Evolutionary conservation across 2,797 vertebrate genomes (phyloP).

Genomic region (Lerista edwardsae): DNA sequence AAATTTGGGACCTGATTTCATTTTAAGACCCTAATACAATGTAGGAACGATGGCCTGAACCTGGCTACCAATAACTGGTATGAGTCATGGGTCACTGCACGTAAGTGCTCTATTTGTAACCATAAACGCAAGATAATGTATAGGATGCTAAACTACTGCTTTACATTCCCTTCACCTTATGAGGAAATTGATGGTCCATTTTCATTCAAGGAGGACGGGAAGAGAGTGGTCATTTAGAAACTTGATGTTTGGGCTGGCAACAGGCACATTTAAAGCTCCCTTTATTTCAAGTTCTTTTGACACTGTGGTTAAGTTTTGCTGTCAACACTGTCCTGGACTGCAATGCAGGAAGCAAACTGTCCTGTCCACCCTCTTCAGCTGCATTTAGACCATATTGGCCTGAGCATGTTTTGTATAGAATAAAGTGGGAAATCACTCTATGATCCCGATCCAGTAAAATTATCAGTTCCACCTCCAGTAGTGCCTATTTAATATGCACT

Average conservation of each 20-base stretch:
- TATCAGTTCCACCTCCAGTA: background rate
- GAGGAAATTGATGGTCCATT: conserved; percentile 57
- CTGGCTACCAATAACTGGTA: conserved; percentile 48
- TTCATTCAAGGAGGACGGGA: conserved; percentile 44
- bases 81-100: conserved; percentile 62
- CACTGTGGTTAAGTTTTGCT: background rate
- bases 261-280: conserved; percentile 44
- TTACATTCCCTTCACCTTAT: conserved; percentile 54
- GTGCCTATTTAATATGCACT: background rate
- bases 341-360: background rate
- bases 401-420: background rate
- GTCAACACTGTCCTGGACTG: background rate
- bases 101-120: conserved; percentile 59
- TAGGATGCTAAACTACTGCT: conserved; percentile 56
- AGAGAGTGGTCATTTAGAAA: conserved; percentile 60
- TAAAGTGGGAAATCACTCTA: background rate
- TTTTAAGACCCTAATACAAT: conserved; percentile 47
- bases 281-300: conserved; percentile 21
- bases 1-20: conserved; percentile 46
- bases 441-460: background rate
- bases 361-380: background rate
- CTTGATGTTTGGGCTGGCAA: conserved; percentile 39
- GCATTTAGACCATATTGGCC: background rate
- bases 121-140: conserved; percentile 62
- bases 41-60: conserved; percentile 59